phyloP scores from a whole-genome alignment of 2,888 invertebrate genomes.

The Lingula anatina region DNA sequence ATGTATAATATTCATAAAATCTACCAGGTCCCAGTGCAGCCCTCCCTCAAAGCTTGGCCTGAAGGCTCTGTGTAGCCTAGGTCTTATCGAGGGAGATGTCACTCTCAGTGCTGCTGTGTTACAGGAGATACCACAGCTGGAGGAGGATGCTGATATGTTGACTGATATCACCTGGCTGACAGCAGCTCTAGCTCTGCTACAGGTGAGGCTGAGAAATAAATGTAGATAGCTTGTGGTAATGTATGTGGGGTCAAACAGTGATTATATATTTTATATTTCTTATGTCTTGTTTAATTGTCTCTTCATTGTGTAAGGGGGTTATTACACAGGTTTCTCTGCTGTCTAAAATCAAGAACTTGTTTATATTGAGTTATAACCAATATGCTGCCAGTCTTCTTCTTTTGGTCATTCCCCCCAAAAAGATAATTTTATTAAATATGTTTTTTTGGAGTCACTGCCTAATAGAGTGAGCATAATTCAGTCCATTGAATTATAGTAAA shows the following conservation, averaged over 20 bases:
- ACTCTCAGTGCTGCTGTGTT: conserved; percentile 69
- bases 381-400: too few species aligned
- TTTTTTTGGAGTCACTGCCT: too few species aligned
- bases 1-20: background rate
- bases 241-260: background rate
- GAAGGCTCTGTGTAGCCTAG: conserved; percentile 74
- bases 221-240: background rate
- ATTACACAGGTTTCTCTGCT: too few species aligned
- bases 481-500: too few species aligned
- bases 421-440: too few species aligned
- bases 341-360: too few species aligned
- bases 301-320: too few species aligned
- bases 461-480: too few species aligned
- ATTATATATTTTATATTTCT: background rate
- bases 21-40: conserved; percentile 49
- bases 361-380: too few species aligned
- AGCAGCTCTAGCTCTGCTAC: conserved; percentile 59
- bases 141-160: conserved; percentile 54
- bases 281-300: background rate
- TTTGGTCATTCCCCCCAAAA: too few species aligned
- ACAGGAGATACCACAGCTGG: conserved; percentile 59
- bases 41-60: conserved; percentile 69
- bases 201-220: conserved; percentile 13
- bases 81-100: conserved; percentile 69
- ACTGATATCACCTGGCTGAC: conserved; percentile 65